phyloP scores from a whole-genome alignment of 1,140 invertebrate genomes.

The Ladona fulva region DNA sequence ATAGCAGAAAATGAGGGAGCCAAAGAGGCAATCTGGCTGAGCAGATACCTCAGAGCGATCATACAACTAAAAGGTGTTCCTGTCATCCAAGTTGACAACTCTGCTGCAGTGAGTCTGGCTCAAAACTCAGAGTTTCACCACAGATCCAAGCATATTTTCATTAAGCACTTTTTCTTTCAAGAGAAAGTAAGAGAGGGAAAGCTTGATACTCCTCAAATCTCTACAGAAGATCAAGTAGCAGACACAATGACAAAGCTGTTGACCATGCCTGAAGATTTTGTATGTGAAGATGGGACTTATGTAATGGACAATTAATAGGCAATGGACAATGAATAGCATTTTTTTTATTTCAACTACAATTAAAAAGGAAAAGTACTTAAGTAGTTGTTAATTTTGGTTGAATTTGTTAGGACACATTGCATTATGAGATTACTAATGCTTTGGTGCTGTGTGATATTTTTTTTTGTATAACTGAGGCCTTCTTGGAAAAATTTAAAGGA shows the following conservation, averaged over 20 bases:
- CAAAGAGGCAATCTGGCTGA: slow-evolving; percentile 30
- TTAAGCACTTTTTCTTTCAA: slow-evolving; percentile 33
- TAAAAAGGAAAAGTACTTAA: no score
- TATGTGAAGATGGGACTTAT: slow-evolving; percentile 24
- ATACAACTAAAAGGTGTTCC: slow-evolving; percentile 21
- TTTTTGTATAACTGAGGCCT: no score
- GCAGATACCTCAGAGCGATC: slow-evolving; percentile 26
- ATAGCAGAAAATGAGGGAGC: slow-evolving; percentile 26
- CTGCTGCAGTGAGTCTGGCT: slow-evolving; percentile 28
- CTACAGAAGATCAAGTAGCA: slow-evolving; percentile 29
- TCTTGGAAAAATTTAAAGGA: no score
- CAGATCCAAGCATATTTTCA: slow-evolving; percentile 35
- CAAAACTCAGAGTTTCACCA: slow-evolving; percentile 35
- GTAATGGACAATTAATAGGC: no score
- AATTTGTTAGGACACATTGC: no score
- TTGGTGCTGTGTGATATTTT: no score
- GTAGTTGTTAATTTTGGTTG: no score
- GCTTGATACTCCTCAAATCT: slow-evolving; percentile 25
- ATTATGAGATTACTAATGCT: no score
- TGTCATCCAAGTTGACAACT: slow-evolving; percentile 30
- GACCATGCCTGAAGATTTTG: slow-evolving; percentile 23
- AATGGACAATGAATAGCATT: no score
- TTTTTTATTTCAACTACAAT: no score
- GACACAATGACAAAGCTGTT: slow-evolving; percentile 34
- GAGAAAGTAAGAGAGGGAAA: slow-evolving; percentile 27